Evolutionary conservation across 2,888 invertebrate species (phyloP), one percentile per base, ranked within the genome.

Genomic region (Rotaria sp.): DNA sequence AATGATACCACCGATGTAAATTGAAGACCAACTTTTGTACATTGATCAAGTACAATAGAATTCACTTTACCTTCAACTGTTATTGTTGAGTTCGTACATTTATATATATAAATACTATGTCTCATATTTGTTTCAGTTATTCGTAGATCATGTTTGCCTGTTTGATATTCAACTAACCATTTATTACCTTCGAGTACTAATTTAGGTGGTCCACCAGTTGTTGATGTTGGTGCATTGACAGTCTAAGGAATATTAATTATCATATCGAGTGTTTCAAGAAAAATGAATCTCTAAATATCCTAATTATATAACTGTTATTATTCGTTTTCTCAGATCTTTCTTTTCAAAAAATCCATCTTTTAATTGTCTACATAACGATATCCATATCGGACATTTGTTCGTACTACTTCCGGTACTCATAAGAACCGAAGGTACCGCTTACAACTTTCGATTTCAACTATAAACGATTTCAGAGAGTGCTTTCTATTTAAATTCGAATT

Each of bases 131-230:
- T 95, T 88, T 95, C 94, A 86, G 95, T 95, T 35, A 99, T 94
- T 2, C 95, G 90, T 86, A 99, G 92, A 89, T 94, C 93, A 75
- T 93, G 92, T 91, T 96, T 96, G 89, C 95, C 95, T 90, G 94
- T 94, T 90, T 98, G 96, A 92, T 96, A 94, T 92, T 97, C 96
- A 90, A 98, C 95, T 86, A 96, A 93, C 98, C 98, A 99, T 92
- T 97, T 98, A 92, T 98, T 98, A 89, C 97, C 96, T 90, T 97
- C 96, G 86, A 95, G 94, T 86, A 92, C 93, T 90, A 96, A 95
- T 84, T 94, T 94, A 0, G 97, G 96, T 85, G 95, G 94, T 91
- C 96, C 86, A 38, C 86, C 85, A 18, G 57, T 85, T 35, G 84
- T 24, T 45, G 85, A 26, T 35, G 84, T 55, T 26, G 85, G 13